phyloP scores from a whole-genome alignment of 2,888 invertebrate species.

The Mongoloraphidia duomilia region DNA sequence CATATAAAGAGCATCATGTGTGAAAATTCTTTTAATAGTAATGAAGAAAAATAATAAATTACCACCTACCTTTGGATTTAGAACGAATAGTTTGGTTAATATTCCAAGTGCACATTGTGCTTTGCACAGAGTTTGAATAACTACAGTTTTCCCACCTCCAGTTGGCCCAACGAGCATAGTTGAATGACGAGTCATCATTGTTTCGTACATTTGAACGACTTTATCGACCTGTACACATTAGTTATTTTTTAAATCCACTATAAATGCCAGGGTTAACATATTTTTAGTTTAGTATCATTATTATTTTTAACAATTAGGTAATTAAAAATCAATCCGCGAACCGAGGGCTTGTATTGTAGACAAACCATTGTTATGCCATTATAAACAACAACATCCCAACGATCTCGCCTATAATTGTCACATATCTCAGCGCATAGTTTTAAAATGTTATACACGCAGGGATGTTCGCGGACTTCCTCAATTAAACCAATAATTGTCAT shows the following conservation, averaged over 20 bases:
- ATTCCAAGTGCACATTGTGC: slow-evolving; percentile 63
- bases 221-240: slow-evolving; percentile 52
- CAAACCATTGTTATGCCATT: too few relatives aligned
- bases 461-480: too few relatives aligned
- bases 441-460: too few relatives aligned
- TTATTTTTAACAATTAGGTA: too few relatives aligned
- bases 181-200: slow-evolving; percentile 88
- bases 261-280: too few relatives aligned
- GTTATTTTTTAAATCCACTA: too few relatives aligned
- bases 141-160: slow-evolving; percentile 82
- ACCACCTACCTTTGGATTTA: slow-evolving; percentile 78
- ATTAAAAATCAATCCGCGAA: too few relatives aligned
- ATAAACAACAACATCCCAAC: background rate
- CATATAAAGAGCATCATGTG: slow-evolving; percentile 7
- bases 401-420: background rate
- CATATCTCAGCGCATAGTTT: too few relatives aligned
- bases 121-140: slow-evolving; percentile 61
- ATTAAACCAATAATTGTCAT: too few relatives aligned
- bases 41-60: slow-evolving; percentile 9
- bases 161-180: slow-evolving; percentile 88
- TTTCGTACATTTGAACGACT: slow-evolving; percentile 82
- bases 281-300: too few relatives aligned
- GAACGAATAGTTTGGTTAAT: slow-evolving; percentile 60
- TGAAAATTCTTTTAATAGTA: background rate
- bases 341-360: too few relatives aligned